A percentile compares a stretch with the other conserved stretches of the same genome.
Conservation (phyloP, 1,140 invertebrate species). For the Drosophila ercepeae region DNA sequence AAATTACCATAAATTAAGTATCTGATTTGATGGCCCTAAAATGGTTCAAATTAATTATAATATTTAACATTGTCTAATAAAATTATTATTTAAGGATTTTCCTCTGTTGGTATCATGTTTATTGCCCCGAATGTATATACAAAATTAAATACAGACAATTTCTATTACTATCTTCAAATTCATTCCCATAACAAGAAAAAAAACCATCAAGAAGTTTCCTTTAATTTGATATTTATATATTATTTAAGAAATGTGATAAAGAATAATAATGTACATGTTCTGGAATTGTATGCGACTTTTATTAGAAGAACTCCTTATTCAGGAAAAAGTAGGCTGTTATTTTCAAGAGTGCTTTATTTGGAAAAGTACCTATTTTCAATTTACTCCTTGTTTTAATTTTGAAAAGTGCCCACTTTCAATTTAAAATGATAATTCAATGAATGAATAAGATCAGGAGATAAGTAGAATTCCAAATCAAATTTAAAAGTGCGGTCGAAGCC, state of each 20-base stretch:
- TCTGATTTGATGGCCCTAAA: not conserved
- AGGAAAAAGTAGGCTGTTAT: too few relatives aligned
- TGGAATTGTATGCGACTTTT: not conserved
- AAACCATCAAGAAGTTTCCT: not conserved
- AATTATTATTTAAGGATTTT: not conserved
- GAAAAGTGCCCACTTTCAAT: too few relatives aligned
- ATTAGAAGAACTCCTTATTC: not conserved
- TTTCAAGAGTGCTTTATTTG: too few relatives aligned
- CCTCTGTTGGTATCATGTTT: not conserved
- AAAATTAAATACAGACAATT: not conserved
- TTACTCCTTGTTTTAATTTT: too few relatives aligned
- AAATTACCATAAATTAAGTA: not conserved
- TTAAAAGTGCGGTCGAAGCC: too few relatives aligned
- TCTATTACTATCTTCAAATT: not conserved
- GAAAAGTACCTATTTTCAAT: too few relatives aligned
- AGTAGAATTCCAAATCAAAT: too few relatives aligned
- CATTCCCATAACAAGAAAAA: not conserved
- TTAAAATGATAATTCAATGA: too few relatives aligned
- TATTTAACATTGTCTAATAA: not conserved
- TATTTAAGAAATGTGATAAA: conserved; percentile 67
- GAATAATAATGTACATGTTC: not conserved
- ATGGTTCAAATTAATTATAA: not conserved
- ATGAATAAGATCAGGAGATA: too few relatives aligned
- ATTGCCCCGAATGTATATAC: not conserved
- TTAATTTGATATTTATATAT: conserved; percentile 25